Percentiles rank a stretch among this genome's conserved stretches.
Conservation (phyloP, 2,888 invertebrate species). For the Lithophane ornitopus region DNA sequence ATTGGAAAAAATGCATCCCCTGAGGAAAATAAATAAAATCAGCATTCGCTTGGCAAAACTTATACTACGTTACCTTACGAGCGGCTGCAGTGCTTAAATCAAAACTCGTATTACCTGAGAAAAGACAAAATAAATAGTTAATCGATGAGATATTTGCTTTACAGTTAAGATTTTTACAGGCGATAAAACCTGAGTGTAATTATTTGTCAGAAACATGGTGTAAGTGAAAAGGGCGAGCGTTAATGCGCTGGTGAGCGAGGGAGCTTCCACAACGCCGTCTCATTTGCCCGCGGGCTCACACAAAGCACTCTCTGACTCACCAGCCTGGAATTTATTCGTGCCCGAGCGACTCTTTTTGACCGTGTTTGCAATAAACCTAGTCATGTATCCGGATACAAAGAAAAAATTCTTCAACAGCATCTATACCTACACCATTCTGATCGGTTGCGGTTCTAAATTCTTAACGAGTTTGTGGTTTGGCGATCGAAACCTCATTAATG, state of each 20-base stretch:
- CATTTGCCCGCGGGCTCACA: conserved; percentile 61
- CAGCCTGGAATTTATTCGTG: conserved; percentile 68
- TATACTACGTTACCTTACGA: conserved; percentile 47
- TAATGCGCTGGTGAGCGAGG: conserved; percentile 34
- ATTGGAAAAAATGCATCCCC: conserved; percentile 16
- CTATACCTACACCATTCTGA: conserved; percentile 14
- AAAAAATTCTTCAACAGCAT: conserved; percentile 17
- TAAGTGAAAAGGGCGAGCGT: conserved; percentile 19
- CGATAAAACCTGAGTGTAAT: conserved; percentile 13
- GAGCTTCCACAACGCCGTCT: conserved; percentile 54
- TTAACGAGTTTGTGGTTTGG: conserved; percentile 35
- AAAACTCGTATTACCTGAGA: conserved; percentile 61
- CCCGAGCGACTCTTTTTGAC: conserved; percentile 62
- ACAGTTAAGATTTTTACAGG: conserved; percentile 13
- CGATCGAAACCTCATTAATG: conserved; percentile 55
- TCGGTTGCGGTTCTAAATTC: conserved; percentile 34
- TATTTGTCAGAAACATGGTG: conserved; percentile 23
- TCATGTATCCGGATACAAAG: conserved; percentile 32
- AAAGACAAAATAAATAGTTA: conserved; percentile 32
- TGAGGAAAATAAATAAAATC: conserved; percentile 25
- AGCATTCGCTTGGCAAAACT: conserved; percentile 36
- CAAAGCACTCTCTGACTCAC: conserved; percentile 68
- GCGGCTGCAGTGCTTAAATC: conserved; percentile 29
- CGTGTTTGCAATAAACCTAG: conserved; percentile 66
- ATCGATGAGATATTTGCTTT: conserved; percentile 1